Base-by-base conservation (phyloP, 1,140 invertebrate genomes). In the Eueides isabella region DNA sequence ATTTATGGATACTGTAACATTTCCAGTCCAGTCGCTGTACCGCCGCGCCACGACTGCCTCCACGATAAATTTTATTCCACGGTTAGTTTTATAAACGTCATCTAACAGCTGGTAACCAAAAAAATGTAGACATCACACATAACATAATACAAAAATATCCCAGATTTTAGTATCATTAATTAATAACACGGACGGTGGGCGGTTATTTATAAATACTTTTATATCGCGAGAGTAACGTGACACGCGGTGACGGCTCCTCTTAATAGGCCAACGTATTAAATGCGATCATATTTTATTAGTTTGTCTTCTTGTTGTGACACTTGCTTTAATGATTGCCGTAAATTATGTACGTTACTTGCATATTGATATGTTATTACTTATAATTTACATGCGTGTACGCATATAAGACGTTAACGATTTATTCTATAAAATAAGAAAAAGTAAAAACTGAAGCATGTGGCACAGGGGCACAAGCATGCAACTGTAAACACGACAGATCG, bases 111-210 rank as follows among this genome's bases (percentile, higher is more conserved):
- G 68, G 14, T 33, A 38, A 26, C 19, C 19, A 26, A 61, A 72
- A 63, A 72, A 61, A 63, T 38, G 63, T 55, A 55, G 19, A 66
- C 41, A 41, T 63, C 29, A 12, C 55, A 9, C 23, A 44, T 48
- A 38, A 69, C 26, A 41, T 62, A 19, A 26, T 23, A 44, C 41
- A 41, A 70, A 63, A 70, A 70, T 70, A 70, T 70, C 68, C 26
- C 26, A 70, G 9, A 70, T 62, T 66, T 65, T 29, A 11, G 71
- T 38, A 72, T 72, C 71, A 63, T 66, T 72, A 72, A 72, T 72
- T 72, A 72, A 72, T 65, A 70, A 33, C 68, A 29, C 23, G 31
- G 23, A 48, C 19, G 71, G 63, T 63, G 48, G 62, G 31, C 30
- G 12, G 31, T 41, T 72, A 72, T 72, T 72, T 72, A 55, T n/a